Evolutionary conservation across 2,113 vertebrate genomes (phyloP).

Genomic region (Labeo catla): DNA sequence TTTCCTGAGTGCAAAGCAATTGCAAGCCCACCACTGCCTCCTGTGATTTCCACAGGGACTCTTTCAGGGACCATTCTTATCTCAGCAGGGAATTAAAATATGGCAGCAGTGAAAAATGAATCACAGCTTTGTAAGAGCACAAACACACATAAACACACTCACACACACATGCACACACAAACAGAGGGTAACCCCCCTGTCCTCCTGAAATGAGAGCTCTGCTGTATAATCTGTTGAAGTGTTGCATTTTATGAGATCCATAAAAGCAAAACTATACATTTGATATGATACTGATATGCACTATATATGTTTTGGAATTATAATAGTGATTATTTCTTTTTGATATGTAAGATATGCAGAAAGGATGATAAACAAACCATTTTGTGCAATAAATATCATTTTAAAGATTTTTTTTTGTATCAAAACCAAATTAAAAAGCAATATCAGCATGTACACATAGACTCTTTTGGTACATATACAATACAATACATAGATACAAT

Average conservation of each 20-base stretch:
- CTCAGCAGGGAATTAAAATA: conserved; percentile 74
- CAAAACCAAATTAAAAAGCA: not conserved
- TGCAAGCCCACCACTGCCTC: conserved; percentile 59
- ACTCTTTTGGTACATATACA: not conserved
- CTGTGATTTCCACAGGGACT: conserved; percentile 80
- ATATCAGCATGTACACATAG: not conserved
- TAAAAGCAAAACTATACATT: conserved; percentile 38
- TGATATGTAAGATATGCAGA: not conserved
- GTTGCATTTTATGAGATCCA: conserved; percentile 47
- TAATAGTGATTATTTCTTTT: not conserved
- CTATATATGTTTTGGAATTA: not conserved
- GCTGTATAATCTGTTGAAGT: conserved; percentile 17
- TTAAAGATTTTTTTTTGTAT: not conserved
- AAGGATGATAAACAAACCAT: not conserved
- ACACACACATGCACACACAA: conserved; percentile 22
- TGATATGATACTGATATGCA: not conserved
- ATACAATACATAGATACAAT: not conserved
- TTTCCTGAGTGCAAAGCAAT: conserved; percentile 48
- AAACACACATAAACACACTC: not conserved
- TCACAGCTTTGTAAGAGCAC: conserved; percentile 66
- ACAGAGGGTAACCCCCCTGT: not conserved
- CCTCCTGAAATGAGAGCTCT: conserved; percentile 4
- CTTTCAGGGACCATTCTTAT: conserved; percentile 70
- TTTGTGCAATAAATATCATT: not conserved
- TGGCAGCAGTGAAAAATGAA: conserved; percentile 72